These are phyloP conservation scores for Luperina testacea DNA, from an alignment of 2,888 invertebrate genomes.

Conservation along the genomic window DNA sequence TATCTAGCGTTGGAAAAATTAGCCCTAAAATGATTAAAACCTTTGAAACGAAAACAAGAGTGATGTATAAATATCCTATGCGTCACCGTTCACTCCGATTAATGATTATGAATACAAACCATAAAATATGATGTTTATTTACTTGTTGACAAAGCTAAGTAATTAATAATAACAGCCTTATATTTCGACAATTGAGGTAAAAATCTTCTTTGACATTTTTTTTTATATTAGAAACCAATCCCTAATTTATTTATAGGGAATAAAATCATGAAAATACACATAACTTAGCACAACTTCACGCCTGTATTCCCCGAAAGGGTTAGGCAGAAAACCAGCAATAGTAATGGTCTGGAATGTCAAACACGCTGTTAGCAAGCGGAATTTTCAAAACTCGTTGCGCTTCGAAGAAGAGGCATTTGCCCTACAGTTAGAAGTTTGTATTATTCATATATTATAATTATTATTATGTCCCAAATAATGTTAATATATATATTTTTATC, in stretches of 20 bases:
- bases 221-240: background rate
- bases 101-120: too few relatives aligned
- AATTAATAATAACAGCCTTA: background rate
- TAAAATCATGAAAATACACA: too few relatives aligned
- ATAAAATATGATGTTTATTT: background rate
- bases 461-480: background rate
- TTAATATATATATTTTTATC: background rate
- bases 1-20: too few relatives aligned
- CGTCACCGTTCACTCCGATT: background rate
- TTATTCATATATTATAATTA: background rate
- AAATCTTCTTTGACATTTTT: background rate
- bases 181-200: background rate
- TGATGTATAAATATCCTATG: background rate
- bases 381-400: background rate
- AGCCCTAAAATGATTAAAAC: background rate
- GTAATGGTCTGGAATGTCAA: background rate
- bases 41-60: background rate
- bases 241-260: too few relatives aligned
- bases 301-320: background rate
- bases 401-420: background rate
- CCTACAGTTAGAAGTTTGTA: background rate
- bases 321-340: background rate
- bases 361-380: background rate
- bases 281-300: background rate
- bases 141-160: background rate